These are phyloP conservation scores for cat (Felis catus) DNA, from an alignment of 2,113 vertebrate genomes.

Conservation along the genomic window F.catus_Fca126_mat1.0 CM031425.1:46455001-46455500, in stretches of 20 bases:
- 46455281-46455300: slow-evolving; percentile 40
- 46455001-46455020: background rate
- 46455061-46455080: slow-evolving; percentile 36
- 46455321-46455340: slow-evolving; percentile 37
- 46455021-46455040: slow-evolving; percentile 8
- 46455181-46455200: slow-evolving; percentile 67
- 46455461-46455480: background rate
- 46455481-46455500: background rate
- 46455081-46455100: slow-evolving; percentile 43
- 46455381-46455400: background rate
- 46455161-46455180: slow-evolving; percentile 34
- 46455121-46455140: background rate
- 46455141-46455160: slow-evolving; percentile 36
- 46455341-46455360: background rate
- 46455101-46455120: slow-evolving; percentile 1
- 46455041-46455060: background rate
- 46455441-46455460: background rate
- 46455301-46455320: background rate
- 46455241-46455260: slow-evolving; percentile 68
- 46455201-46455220: slow-evolving; percentile 56
- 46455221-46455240: slow-evolving; percentile 68
- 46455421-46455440: background rate
- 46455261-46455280: slow-evolving; percentile 61
- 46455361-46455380: slow-evolving; percentile 7
- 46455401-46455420: background rate